A percentile compares a stretch with the other conserved stretches of the same genome.
phyloP scores from a whole-genome alignment of 2,797 vertebrate species.

The Martes flavigula region DNA sequence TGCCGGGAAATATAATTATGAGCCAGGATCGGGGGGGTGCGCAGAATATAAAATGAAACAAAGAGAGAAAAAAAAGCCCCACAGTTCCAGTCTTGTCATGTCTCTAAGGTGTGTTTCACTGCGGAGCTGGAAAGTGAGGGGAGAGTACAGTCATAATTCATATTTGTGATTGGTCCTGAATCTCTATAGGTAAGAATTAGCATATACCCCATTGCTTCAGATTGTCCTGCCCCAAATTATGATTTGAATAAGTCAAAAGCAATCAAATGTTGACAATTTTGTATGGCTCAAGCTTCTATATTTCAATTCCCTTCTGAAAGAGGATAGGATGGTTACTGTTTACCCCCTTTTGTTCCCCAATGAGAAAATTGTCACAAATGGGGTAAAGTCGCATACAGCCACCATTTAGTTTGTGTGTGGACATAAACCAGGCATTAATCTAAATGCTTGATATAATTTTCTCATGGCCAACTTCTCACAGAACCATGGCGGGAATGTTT shows the following conservation, averaged over 20 bases:
- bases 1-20: background rate
- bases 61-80: background rate
- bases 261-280: background rate
- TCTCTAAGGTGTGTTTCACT: background rate
- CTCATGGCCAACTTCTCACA: background rate
- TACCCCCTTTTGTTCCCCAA: background rate
- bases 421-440: background rate
- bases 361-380: background rate
- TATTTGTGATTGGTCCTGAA: background rate
- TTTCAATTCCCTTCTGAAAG: background rate
- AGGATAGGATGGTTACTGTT: background rate
- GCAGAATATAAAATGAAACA: background rate
- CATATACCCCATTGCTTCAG: background rate
- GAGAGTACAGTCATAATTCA: background rate
- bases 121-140: background rate
- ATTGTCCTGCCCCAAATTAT: background rate
- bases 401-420: background rate
- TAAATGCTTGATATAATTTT: background rate
- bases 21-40: too few species aligned
- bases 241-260: background rate
- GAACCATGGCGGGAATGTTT: fast-evolving
- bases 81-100: background rate
- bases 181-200: background rate
- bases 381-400: background rate
- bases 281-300: background rate